Evolutionary conservation across 2,888 invertebrate species (phyloP), one percentile per base, ranked within the genome.

Genomic region (Temnothorax unifasciatus): DNA sequence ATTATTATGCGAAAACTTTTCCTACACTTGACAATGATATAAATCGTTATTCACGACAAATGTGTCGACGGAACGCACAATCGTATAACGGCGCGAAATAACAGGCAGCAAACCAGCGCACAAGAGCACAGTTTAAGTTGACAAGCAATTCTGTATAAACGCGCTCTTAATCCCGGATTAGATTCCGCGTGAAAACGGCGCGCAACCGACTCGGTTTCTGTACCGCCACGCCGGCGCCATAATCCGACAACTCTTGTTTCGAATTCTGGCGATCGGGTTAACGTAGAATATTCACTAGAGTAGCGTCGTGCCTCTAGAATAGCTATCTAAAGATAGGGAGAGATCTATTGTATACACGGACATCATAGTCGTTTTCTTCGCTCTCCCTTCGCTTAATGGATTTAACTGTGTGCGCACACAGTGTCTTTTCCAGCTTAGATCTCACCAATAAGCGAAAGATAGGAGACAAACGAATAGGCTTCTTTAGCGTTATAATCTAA

Each of bases 131-230:
- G 34, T 76, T 75, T 44, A 66, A 57, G 66, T 54, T 75, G 75
- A 82, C 66, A 76, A 76, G 41, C 64, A 52, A 71, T 59, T 59
- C 21, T 21, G 52, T 63, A 74, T 38, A 64, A 54, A 61, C 52
- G 34, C 38, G 63, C 25, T 69, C 75, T 21, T 86, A 86, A 86
- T 86, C 84, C 73, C 71, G 84, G 81, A 82, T 86, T 81, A 81
- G 69, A 82, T 84, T 84, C 74, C 84, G 41, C 75, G 75, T 52
- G 85, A 86, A 81, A 86, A 86, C 69, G 66, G 64, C 50, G 66
- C 79, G 74, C 34, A 34, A 84, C 29, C 76, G 13, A 15, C 52
- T 52, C 64, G 15, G 47, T 8, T 74, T 41, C 21, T 74, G 34
- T 13, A 47, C 15, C 59, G 75, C 11, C 34, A 5, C 59, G 82